Conservation (phyloP, 2,888 invertebrate species). For the Lepidocyrtoides sp. region DNA sequence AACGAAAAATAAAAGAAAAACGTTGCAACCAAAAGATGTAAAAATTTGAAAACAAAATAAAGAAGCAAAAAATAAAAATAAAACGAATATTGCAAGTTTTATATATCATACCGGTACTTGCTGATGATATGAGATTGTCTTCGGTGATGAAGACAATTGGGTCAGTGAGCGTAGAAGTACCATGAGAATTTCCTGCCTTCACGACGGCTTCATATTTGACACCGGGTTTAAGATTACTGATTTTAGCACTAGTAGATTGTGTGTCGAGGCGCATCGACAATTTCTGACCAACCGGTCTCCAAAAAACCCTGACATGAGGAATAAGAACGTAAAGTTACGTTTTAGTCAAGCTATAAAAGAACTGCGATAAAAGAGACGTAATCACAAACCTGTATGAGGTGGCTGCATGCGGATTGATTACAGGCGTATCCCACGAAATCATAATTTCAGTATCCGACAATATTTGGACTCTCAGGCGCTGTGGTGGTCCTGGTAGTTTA, state of each 20-base stretch:
- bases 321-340: too few relatives aligned
- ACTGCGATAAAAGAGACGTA: background rate
- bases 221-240: slow-evolving; percentile 91
- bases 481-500: slow-evolving; percentile 93
- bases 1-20: slow-evolving; percentile 65
- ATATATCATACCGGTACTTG: slow-evolving; percentile 86
- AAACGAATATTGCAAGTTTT: background rate
- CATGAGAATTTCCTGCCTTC: slow-evolving; percentile 93
- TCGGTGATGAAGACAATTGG: slow-evolving; percentile 91
- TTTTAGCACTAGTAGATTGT: slow-evolving; percentile 90
- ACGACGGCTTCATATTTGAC: slow-evolving; percentile 93
- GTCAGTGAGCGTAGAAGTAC: slow-evolving; percentile 92
- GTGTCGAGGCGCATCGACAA: slow-evolving; percentile 91
- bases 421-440: slow-evolving; percentile 93
- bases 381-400: slow-evolving; percentile 90
- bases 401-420: slow-evolving; percentile 93
- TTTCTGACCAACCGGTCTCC: slow-evolving; percentile 90
- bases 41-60: slow-evolving; percentile 22
- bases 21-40: slow-evolving; percentile 32
- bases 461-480: slow-evolving; percentile 89
- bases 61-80: slow-evolving; percentile 50
- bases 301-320: slow-evolving; percentile 89
- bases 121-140: slow-evolving; percentile 92
- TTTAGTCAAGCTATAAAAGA: background rate
- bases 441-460: slow-evolving; percentile 89